Percentiles rank a stretch among this genome's conserved stretches.
Evolutionary conservation across 2,113 vertebrate species (phyloP).

Genomic region (Dipodomys ordii): DNA sequence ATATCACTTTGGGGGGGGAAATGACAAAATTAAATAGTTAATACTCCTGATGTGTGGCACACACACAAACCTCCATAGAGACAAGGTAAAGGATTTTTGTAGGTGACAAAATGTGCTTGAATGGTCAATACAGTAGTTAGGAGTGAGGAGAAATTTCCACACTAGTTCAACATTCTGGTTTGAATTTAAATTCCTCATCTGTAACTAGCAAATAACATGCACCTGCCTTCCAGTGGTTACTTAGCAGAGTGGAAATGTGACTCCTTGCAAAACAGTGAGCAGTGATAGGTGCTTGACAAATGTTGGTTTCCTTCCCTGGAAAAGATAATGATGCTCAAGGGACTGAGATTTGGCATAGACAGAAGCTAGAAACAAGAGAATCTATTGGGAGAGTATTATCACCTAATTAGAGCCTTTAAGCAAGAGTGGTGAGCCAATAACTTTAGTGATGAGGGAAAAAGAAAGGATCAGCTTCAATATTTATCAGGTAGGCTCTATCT

Average conservation of each 20-base stretch:
- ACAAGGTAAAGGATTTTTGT: background rate
- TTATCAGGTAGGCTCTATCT: background rate
- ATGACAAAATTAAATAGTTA: background rate
- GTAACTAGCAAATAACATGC: background rate
- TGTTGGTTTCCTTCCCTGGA: background rate
- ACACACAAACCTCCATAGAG: background rate
- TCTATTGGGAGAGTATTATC: background rate
- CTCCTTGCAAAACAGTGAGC: background rate
- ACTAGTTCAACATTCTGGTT: background rate
- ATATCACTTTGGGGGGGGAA: background rate
- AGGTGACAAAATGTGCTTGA: background rate
- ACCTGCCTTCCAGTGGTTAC: background rate
- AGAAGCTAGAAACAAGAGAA: background rate
- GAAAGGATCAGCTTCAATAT: background rate
- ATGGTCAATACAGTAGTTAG: background rate
- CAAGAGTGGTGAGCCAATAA: background rate
- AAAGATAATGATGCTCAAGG: slow-evolving; percentile 25
- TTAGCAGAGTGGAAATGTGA: background rate
- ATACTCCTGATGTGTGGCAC: too few relatives aligned
- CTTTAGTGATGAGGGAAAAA: background rate
- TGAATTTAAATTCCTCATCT: background rate
- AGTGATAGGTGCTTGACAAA: background rate
- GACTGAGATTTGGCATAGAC: background rate
- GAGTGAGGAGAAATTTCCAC: background rate
- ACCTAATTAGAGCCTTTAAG: background rate